These are phyloP conservation scores for Cryptus viduatorius DNA, from an alignment of 2,888 invertebrate genomes.

Conservation along the genomic window DNA sequence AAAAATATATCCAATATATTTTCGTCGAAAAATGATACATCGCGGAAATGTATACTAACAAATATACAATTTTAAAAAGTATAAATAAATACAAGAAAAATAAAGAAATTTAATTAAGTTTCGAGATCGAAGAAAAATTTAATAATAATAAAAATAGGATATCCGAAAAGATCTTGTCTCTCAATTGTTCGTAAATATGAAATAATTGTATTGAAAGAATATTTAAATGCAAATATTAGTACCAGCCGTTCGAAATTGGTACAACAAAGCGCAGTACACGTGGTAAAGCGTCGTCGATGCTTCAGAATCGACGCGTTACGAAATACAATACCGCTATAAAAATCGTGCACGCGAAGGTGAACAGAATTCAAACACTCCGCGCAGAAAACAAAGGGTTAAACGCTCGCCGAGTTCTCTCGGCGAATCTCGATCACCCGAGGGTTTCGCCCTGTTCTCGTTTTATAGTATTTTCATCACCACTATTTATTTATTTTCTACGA, in stretches of 20 bases:
- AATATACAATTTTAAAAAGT: too few species aligned
- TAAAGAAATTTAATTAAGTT: too few species aligned
- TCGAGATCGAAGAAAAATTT: not conserved
- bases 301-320: conserved; percentile 25
- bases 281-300: not conserved
- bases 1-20: too few species aligned
- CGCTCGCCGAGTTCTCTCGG: not conserved
- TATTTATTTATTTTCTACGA: conserved; percentile 57
- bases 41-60: too few species aligned
- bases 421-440: conserved; percentile 5
- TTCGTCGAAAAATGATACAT: too few species aligned
- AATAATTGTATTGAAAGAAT: not conserved
- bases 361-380: not conserved
- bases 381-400: conserved; percentile 3
- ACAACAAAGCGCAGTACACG: conserved; percentile 35
- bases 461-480: conserved; percentile 58
- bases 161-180: not conserved
- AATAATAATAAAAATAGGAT: not conserved
- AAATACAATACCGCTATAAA: conserved; percentile 28
- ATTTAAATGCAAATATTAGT: conserved; percentile 45
- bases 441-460: conserved; percentile 14
- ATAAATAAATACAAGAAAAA: too few species aligned
- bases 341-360: conserved; percentile 3
- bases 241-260: not conserved
- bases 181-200: not conserved